A percentile compares a stretch with the other conserved stretches of the same genome.
Evolutionary conservation across 2,797 vertebrate genomes (phyloP).

Genomic region (Sus cebifrons): DNA sequence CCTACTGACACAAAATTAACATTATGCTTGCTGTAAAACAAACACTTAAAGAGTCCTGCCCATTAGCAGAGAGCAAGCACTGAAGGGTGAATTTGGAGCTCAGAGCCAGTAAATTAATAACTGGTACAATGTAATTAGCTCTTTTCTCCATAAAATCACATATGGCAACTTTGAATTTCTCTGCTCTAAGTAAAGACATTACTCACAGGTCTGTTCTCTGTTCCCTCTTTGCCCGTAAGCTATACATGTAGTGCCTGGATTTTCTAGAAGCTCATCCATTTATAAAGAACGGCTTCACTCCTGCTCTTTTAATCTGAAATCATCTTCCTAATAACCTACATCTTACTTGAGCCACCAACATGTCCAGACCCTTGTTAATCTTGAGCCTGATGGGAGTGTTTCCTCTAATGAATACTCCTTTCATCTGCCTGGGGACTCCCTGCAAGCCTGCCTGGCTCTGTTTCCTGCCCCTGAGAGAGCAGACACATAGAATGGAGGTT

Average conservation of each 20-base stretch:
- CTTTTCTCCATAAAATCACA: conserved; percentile 53
- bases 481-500: conserved; percentile 46
- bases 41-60: neutral
- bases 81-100: conserved; percentile 48
- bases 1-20: conserved; percentile 68
- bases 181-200: neutral
- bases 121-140: neutral
- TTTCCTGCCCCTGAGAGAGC: conserved; percentile 17
- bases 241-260: neutral
- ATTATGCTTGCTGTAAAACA: conserved; percentile 44
- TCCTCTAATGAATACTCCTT: neutral
- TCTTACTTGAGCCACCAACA: conserved; percentile 47
- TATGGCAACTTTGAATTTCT: conserved; percentile 52
- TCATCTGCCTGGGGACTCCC: neutral
- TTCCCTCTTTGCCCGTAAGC: conserved; percentile 31
- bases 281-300: conserved; percentile 47
- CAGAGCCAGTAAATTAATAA: conserved; percentile 42
- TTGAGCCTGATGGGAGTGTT: conserved; percentile 24
- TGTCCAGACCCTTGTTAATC: conserved; percentile 38
- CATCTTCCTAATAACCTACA: neutral
- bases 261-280: conserved; percentile 49
- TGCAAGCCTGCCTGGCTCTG: neutral
- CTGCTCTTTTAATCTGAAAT: conserved; percentile 56
- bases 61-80: conserved; percentile 9
- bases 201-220: neutral